Evolutionary conservation across 2,797 vertebrate species (phyloP), one percentile per base, ranked within the genome.

Genomic region (Australoheros facetus): DNA sequence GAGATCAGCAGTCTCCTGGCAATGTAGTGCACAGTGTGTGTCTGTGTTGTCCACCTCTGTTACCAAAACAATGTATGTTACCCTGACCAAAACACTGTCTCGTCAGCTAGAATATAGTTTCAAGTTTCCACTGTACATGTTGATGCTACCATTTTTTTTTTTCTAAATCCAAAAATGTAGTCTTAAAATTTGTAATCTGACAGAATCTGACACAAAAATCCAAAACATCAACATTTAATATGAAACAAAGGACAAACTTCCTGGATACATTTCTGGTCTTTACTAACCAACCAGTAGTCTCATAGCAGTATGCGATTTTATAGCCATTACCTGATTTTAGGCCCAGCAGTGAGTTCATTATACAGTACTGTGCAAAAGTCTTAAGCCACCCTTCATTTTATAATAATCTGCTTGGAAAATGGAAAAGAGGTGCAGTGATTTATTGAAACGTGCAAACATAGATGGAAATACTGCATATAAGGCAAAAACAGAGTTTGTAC

Each of bases 1-100:
- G 85, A 87, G 89, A 88, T 86, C 83, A 83, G 76, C 83, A 78
- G 82, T 84, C 82, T 71, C 70, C 60, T 16, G 28, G 80, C 78
- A 66, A 51, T 23, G 60, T 62, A 74, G 73, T 57, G 34, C 73
- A 75, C 26, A 51, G 51, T 80, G 56, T 78, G 54, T 77, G 17
- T 73, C 30, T 87, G 57, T 71, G 62, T 54, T 74, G 55, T n/a
- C 69, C 70, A 19, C 28, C 48, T 32, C 30, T 19, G 17, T 66
- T 58, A n/a, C 39, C 54, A 56, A 69, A 51, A 69, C 45, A 30
- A 51, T 69, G 57, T 56, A 13, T 21, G 32, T 30, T 62, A 62
- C 55, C n/a, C 73, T 42, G 23, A 66, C 23, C 42, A 28, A 66
- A 19, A 48, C 42, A 48, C 42, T 66, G 9, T 13, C 62, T n/a